Base-by-base conservation (phyloP, 1,140 invertebrate species). In the Drosophila prosaltans region DNA sequence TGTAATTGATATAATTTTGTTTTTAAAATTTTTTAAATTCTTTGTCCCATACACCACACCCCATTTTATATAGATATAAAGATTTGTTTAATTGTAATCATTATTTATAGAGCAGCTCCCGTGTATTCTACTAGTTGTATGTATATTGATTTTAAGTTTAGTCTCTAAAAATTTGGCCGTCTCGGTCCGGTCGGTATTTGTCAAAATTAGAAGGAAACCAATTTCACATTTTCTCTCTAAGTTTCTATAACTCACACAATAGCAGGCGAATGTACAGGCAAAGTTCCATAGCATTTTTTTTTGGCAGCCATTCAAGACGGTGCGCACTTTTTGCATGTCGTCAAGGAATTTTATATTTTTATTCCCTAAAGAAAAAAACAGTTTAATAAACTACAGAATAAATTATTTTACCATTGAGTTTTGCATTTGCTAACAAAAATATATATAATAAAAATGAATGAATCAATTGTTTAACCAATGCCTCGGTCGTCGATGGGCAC, bases 321-420 rank as follows among this genome's bases (percentile, higher is more conserved):
- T 28, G 75, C 74, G 85, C 82, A 78, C 74, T 89, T 89, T 88
- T 84, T 89, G 84, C 69, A 70, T 74, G 80, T 69, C 73, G 72
- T 80, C 86, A 81, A 91, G 89, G 89, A 91, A 91, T 91, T 91
- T 91, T 91, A 91, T 85, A 91, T 91, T 91, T 91, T 91, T 91
- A 91, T 91, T 91, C 90, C 90, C 85, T 91, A 91, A 91, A 91
- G 81, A 91, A 91, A 91, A 91, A 91, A 91, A 60, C 59, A 90
- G 82, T 84, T 85, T 81, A 89, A 89, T 90, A 89, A 89, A 89
- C 81, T 81, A 81, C 85, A 90, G 69, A 89, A 90, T 85, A 74
- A 79, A 84, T 76, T 69, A 77, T 69, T 70, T 77, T 80, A 64
- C 9, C 21, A 51, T 51, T 26, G 45, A 51, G 21, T 58, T 39